Conservation (phyloP, 2,888 invertebrate genomes). For the Caenorhabditis wallacei region DNA sequence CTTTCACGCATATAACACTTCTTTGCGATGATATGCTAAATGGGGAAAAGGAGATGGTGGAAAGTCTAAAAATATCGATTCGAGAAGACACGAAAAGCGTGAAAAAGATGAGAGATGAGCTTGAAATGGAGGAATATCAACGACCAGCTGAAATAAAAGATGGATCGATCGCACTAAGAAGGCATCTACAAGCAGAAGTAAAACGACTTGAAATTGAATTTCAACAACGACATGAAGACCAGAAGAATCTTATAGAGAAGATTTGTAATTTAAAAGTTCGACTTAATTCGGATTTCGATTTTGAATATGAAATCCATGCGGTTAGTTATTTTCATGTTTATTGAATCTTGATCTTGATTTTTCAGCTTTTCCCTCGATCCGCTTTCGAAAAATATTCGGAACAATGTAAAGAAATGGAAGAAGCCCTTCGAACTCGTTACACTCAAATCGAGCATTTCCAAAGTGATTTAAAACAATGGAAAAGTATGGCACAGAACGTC, state of each 20-base stretch:
- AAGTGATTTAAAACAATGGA: slow-evolving; percentile 53
- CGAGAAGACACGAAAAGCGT: slow-evolving; percentile 45
- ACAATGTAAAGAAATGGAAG: slow-evolving; percentile 46
- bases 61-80: slow-evolving; percentile 36
- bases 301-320: slow-evolving; percentile 40
- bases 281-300: slow-evolving; percentile 48
- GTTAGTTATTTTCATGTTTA: neutral
- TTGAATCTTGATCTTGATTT: too few species aligned
- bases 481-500: slow-evolving; percentile 23
- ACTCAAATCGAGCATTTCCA: slow-evolving; percentile 32
- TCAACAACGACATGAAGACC: slow-evolving; percentile 49
- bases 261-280: slow-evolving; percentile 38
- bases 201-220: slow-evolving; percentile 50
- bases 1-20: slow-evolving; percentile 50
- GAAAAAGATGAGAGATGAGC: slow-evolving; percentile 43
- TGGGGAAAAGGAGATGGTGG: slow-evolving; percentile 58
- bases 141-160: slow-evolving; percentile 44
- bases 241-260: slow-evolving; percentile 50
- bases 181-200: slow-evolving; percentile 55
- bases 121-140: slow-evolving; percentile 47
- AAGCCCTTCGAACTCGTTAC: slow-evolving; percentile 33
- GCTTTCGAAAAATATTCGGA: slow-evolving; percentile 36
- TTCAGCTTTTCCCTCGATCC: slow-evolving; percentile 48
- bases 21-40: slow-evolving; percentile 60
- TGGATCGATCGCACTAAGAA: slow-evolving; percentile 49